These are phyloP conservation scores for Watsonalla binaria DNA, from an alignment of 2,888 invertebrate genomes.

Conservation along the genomic window DNA sequence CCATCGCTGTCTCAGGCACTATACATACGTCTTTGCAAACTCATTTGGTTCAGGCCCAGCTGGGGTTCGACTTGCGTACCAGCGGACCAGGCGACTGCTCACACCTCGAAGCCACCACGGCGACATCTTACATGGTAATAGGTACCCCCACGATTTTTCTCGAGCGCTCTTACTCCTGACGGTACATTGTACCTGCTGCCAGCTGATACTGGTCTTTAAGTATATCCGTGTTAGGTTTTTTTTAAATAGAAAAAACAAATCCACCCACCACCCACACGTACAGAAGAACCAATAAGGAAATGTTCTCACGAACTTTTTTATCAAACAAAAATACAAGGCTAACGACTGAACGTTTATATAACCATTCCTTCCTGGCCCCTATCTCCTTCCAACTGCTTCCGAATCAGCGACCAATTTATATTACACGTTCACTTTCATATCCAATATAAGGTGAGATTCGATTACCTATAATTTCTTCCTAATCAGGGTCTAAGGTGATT, in stretches of 20 bases:
- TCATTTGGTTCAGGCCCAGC: too few relatives aligned
- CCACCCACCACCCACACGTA: slow-evolving; percentile 21
- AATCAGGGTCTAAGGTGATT: slow-evolving; percentile 1
- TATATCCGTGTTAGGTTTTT: slow-evolving; percentile 13
- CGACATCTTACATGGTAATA: too few relatives aligned
- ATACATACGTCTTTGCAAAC: too few relatives aligned
- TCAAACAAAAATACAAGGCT: slow-evolving; percentile 33
- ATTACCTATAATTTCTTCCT: slow-evolving; percentile 12
- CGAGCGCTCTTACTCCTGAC: too few relatives aligned
- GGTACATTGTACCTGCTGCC: too few relatives aligned
- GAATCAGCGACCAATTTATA: slow-evolving; percentile 13
- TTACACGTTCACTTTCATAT: slow-evolving; percentile 4
- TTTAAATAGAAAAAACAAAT: slow-evolving; percentile 8
- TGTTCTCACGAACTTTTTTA: slow-evolving; percentile 36
- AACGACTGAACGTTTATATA: slow-evolving; percentile 19
- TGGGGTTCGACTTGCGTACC: too few relatives aligned
- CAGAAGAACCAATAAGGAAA: slow-evolving; percentile 37
- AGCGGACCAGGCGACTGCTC: too few relatives aligned
- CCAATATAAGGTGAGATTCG: slow-evolving; percentile 23
- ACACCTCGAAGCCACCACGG: too few relatives aligned
- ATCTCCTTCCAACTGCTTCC: slow-evolving; percentile 6
- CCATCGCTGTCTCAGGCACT: too few relatives aligned
- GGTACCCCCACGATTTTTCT: too few relatives aligned
- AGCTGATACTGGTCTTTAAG: slow-evolving; percentile 20
- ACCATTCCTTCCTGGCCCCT: slow-evolving; percentile 23